Evolutionary conservation across 2,113 vertebrate genomes (phyloP).

Genomic region (Ornithorhynchus anatinus): DNA sequence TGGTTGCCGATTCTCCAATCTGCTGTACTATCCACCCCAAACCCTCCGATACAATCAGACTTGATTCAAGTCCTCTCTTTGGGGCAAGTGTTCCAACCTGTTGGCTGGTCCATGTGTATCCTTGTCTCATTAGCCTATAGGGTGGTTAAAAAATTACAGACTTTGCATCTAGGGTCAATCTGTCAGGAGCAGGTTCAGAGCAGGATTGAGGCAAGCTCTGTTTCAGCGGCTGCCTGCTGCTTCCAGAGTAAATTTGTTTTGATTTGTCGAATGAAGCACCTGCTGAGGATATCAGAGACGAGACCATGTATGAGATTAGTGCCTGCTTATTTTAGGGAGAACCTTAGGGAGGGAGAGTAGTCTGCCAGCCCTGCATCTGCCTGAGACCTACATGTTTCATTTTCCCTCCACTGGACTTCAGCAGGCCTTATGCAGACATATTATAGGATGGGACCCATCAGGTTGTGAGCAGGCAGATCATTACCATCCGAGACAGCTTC

Average conservation of each 20-base stretch:
- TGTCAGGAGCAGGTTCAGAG: not conserved
- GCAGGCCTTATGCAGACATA: conserved; percentile 16
- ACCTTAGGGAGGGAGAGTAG: conserved; percentile 31
- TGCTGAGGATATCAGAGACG: conserved; percentile 45
- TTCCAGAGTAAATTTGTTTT: conserved; percentile 53
- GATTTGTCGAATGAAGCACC: conserved; percentile 54
- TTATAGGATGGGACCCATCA: conserved; percentile 45
- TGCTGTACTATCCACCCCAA: too few species aligned
- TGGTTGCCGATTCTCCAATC: too few species aligned
- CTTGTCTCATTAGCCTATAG: not conserved
- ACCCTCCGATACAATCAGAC: too few species aligned
- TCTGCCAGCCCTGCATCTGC: conserved; percentile 12
- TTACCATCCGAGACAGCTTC: too few species aligned
- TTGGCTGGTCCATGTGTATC: not conserved
- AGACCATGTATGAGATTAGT: conserved; percentile 34
- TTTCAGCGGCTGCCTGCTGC: conserved; percentile 19
- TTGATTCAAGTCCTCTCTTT: too few species aligned
- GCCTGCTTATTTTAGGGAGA: conserved; percentile 45
- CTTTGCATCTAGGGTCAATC: not conserved
- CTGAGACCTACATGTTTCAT: not conserved
- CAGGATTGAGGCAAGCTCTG: conserved; percentile 9
- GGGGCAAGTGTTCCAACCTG: not conserved
- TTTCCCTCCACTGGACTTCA: not conserved
- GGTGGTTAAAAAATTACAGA: not conserved
- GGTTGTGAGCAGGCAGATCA: too few species aligned